These are phyloP conservation scores for Drosophila macrothrix DNA, from an alignment of 2,888 invertebrate genomes.

Conservation along the genomic window DNA sequence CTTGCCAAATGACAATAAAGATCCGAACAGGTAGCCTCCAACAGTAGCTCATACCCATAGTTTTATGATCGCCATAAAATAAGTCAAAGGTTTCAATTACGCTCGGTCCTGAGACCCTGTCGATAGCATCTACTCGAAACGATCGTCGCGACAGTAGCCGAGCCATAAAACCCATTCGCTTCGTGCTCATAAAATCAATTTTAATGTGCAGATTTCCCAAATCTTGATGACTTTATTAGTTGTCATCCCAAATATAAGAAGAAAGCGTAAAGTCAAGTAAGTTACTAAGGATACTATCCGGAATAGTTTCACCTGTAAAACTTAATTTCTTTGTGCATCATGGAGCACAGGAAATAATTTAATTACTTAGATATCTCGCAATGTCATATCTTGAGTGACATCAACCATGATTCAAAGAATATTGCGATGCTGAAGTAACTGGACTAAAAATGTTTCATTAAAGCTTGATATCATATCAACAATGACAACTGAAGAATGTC, in stretches of 20 bases:
- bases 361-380: background rate
- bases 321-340: background rate
- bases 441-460: background rate
- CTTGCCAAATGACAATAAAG: conserved; percentile 48
- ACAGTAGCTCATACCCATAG: conserved; percentile 49
- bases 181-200: conserved; percentile 55
- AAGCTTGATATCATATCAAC: too few relatives aligned
- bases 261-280: conserved; percentile 7
- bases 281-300: background rate
- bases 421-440: background rate
- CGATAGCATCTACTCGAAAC: conserved; percentile 43
- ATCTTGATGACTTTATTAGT: conserved; percentile 66
- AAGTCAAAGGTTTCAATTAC: conserved; percentile 65
- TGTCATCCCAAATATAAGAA: conserved; percentile 39
- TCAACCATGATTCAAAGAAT: background rate
- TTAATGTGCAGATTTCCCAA: conserved; percentile 44
- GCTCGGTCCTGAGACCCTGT: conserved; percentile 21
- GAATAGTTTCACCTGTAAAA: background rate
- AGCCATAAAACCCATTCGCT: conserved; percentile 48
- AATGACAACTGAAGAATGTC: too few relatives aligned
- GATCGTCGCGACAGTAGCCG: conserved; percentile 48
- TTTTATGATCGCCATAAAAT: conserved; percentile 68
- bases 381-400: background rate
- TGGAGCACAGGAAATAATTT: background rate
- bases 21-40: conserved; percentile 36